Percentiles rank a stretch among this genome's conserved stretches.
Evolutionary conservation across 2,797 vertebrate species (phyloP).

Genomic region (Xiphophorus birchmanni): DNA sequence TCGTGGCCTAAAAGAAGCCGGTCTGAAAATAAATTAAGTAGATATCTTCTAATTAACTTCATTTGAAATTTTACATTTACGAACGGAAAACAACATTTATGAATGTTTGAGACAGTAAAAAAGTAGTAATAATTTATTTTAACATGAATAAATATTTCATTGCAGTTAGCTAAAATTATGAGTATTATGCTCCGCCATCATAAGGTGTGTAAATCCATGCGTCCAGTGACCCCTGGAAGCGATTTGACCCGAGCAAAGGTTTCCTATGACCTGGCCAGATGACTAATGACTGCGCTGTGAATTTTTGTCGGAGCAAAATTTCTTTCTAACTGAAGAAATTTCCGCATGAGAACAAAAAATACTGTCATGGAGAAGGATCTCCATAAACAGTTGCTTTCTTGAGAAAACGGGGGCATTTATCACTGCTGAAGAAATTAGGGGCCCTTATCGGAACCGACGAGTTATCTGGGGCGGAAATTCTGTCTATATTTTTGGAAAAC

Average conservation of each 20-base stretch:
- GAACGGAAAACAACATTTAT: background rate
- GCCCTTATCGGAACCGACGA: background rate
- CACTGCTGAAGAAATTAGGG: background rate
- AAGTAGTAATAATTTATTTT: background rate
- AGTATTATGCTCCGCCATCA: too few species aligned
- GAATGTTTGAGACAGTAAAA: background rate
- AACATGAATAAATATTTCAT: background rate
- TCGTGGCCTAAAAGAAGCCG: background rate
- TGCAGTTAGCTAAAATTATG: background rate
- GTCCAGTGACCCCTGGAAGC: constrained; percentile 51
- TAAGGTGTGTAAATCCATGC: constrained; percentile 23
- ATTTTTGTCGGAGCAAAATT: constrained; percentile 27
- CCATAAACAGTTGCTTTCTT: background rate
- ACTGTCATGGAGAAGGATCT: background rate
- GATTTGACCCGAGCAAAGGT: constrained; percentile 42
- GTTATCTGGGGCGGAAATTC: background rate
- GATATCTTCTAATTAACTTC: background rate
- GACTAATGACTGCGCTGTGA: constrained; percentile 28
- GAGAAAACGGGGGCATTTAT: background rate
- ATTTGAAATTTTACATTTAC: background rate
- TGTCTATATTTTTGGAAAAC: background rate
- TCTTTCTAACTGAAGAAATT: constrained; percentile 31
- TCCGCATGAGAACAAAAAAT: constrained; percentile 19
- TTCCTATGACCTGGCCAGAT: constrained; percentile 21
- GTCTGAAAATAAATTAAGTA: background rate